Base-by-base conservation (phyloP, 2,888 invertebrate genomes). In the Morpho achilles region DNA sequence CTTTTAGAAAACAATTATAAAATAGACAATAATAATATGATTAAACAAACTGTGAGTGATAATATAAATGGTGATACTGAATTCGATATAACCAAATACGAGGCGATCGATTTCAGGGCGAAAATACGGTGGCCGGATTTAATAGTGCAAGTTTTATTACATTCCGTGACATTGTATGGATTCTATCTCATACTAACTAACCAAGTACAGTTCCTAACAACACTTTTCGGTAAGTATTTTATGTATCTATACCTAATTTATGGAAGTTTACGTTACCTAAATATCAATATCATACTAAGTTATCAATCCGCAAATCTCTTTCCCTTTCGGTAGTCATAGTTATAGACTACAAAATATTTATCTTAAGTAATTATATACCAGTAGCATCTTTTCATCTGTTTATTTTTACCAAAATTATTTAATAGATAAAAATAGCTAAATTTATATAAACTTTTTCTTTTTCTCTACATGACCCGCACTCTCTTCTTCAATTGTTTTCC, bases 41-140 rank as follows among this genome's bases (percentile, higher is more conserved):
- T 9, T 45, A 48, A 45, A 47, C 22, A 45, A 40, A 40, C 52
- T 16, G 41, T 77, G 62, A 74, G 69, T 75, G 77, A 74, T 62
- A 72, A 73, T 69, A 69, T 66, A 51, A 68, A 69, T 51, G 69
- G 68, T 74, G 81, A 82, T 50, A 58, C 62, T 48, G 83, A 82
- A 56, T 90, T 91, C 65, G 85, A 91, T 59, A 63, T 90, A 60
- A 74, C 68, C 58, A 74, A 80, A 67, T 90, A 85, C 71, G 87
- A 90, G 70, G 76, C 78, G 23, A 81, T 85, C 73, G 81, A 87
- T 63, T 96, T 94, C 69, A 85, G 80, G 61, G 91, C 96, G 3
- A 83, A 84, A 67, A 92, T 95, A 60, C 91, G 92, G 76, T 96
- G 96, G 96, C 94, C 93, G 0, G 96, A 96, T 77, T 82, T 95